Evolutionary conservation across 2,888 invertebrate genomes (phyloP), one percentile per base, ranked within the genome.

Genomic region (Drosophila lacicola): DNA sequence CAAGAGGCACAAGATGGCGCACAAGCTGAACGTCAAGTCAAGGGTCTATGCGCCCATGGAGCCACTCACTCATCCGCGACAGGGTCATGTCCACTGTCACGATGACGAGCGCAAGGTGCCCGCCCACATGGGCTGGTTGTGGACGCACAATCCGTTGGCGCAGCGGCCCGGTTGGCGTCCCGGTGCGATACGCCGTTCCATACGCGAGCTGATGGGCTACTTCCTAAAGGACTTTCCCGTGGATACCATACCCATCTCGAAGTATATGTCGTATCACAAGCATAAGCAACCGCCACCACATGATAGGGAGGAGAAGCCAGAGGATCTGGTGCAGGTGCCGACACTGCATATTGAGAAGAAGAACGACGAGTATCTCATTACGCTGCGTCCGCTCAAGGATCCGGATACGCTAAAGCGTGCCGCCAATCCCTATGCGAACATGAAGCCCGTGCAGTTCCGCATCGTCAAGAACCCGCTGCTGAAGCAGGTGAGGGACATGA

Each of bases 351-450:
- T 95, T 4, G 94, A 94, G 78, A 95, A 95, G 82, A 94, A 94
- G 87, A 94, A 95, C 42, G 95, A 95, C 3, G 92, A 93, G 2
- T 95, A 95, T 82, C 94, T 94, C 29, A 95, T 95, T 74, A 95
- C 95, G 82, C 94, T 96, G 86, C 94, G 95, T 60, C 95, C 95
- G 0, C 89, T 95, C 3, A 95, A 95, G 91, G 94, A 95, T 79
- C 92, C 95, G 0, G 93, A 93, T 1, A 93, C 93, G 21, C 91
- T 95, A 44, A 92, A 91, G 14, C 93, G 93, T 1, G 94, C 94
- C 70, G 95, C 95, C 79, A 94, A 95, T 88, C 95, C 95, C 0
- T 95, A 95, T 81, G 94, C 94, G 42, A 94, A 95, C 58, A 95
- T 95, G 87, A 94, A 95, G 67, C 95, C 95, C 0, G 93, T 95